phyloP scores from a whole-genome alignment of 2,797 vertebrate species.

The Carapus acus region DNA sequence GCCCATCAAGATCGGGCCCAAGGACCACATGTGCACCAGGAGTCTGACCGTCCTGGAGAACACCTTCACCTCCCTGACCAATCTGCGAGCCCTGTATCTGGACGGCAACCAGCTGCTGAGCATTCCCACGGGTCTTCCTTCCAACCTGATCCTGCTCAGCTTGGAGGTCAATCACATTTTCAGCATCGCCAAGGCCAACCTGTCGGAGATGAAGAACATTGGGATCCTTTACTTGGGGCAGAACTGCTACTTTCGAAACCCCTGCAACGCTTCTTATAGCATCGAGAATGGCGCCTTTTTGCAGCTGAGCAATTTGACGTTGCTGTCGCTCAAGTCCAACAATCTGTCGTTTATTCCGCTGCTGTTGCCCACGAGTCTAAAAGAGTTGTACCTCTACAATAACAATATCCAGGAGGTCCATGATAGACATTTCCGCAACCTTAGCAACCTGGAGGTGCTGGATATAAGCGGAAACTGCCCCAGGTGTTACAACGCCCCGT shows the following conservation, averaged over 20 bases:
- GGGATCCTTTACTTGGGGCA: constrained; percentile 85
- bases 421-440: constrained; percentile 75
- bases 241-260: constrained; percentile 94
- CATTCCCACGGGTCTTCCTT: constrained; percentile 82
- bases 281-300: constrained; percentile 79
- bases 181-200: constrained; percentile 71
- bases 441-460: constrained; percentile 81
- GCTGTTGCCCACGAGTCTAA: constrained; percentile 76
- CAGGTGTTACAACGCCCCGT: constrained; percentile 88
- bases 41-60: constrained; percentile 66
- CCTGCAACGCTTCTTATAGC: constrained; percentile 81
- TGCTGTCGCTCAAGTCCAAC: constrained; percentile 88
- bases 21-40: constrained; percentile 74
- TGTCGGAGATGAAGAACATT: constrained; percentile 77
- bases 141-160: constrained; percentile 79
- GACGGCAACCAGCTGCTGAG: constrained; percentile 85
- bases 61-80: constrained; percentile 74
- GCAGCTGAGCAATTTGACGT: constrained; percentile 72
- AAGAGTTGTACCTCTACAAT: constrained; percentile 87
- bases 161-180: constrained; percentile 88
- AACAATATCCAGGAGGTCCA: constrained; percentile 78
- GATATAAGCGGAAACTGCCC: constrained; percentile 95
- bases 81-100: constrained; percentile 81
- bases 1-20: constrained; percentile 81
- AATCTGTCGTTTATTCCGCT: constrained; percentile 82